phyloP scores from a whole-genome alignment of 1,140 invertebrate genomes.

The Heliconius melpomene region DNA sequence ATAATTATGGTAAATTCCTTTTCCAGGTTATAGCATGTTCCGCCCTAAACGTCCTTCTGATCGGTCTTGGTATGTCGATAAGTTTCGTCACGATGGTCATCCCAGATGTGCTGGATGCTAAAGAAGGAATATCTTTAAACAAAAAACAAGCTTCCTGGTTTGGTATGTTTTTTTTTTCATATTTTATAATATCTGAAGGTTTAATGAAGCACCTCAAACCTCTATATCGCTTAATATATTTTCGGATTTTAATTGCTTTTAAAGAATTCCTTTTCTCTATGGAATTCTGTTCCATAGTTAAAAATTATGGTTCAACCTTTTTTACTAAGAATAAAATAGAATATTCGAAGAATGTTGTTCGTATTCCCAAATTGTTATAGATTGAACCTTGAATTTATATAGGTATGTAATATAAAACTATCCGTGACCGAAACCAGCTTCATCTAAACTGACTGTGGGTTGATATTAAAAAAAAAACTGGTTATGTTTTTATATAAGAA shows the following conservation, averaged over 20 bases:
- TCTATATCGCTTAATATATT: no score
- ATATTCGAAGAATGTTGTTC: neutral
- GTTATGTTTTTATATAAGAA: neutral
- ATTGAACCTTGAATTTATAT: conserved; percentile 1
- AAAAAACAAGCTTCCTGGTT: conserved; percentile 73
- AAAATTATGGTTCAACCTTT: no score
- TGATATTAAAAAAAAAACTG: neutral
- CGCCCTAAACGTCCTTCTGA: conserved; percentile 65
- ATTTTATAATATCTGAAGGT: neutral
- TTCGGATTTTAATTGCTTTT: no score
- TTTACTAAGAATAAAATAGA: no score
- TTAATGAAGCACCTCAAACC: no score
- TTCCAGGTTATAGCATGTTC: conserved; percentile 71
- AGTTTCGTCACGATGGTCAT: conserved; percentile 76
- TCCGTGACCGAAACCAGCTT: neutral
- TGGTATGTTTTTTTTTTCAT: conserved; percentile 48
- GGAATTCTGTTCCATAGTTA: no score
- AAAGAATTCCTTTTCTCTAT: no score
- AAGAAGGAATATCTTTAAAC: conserved; percentile 66
- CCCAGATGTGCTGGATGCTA: conserved; percentile 70
- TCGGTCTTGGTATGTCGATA: conserved; percentile 71
- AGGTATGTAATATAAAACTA: neutral
- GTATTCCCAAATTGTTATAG: neutral
- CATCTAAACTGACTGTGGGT: neutral
- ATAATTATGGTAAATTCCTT: neutral